Evolutionary conservation across 2,113 vertebrate species (phyloP).

Genomic region (Columbina picui): DNA sequence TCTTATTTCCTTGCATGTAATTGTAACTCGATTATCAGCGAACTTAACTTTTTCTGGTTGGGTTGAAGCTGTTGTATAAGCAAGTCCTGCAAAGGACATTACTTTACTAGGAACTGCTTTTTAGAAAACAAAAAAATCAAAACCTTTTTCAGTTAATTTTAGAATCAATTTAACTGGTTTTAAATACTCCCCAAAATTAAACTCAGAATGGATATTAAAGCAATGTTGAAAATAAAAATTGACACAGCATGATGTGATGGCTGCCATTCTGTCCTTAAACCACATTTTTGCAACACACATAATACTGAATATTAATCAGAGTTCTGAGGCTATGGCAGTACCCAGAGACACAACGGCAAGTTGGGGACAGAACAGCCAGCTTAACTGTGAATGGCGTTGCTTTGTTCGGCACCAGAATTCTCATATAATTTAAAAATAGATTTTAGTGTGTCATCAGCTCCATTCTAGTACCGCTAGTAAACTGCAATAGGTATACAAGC

Average conservation of each 20-base stretch:
- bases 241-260: not conserved
- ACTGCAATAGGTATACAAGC: not conserved
- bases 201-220: not conserved
- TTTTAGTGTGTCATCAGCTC: conserved; percentile 48
- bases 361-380: conserved; percentile 30
- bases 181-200: not conserved
- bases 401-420: conserved; percentile 17
- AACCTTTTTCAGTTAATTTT: conserved; percentile 5
- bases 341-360: conserved; percentile 45
- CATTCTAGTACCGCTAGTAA: conserved; percentile 32
- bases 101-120: not conserved
- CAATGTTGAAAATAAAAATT: not conserved
- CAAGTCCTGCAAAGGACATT: not conserved
- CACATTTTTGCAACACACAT: conserved; percentile 11
- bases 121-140: not conserved
- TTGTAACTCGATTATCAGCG: not conserved
- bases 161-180: not conserved
- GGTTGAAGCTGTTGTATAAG: not conserved
- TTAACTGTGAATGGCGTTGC: conserved; percentile 23
- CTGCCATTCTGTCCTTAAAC: conserved; percentile 48
- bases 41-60: not conserved
- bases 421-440: conserved; percentile 51
- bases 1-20: not conserved
- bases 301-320: conserved; percentile 50
- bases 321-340: conserved; percentile 36